phyloP scores from a whole-genome alignment of 2,113 vertebrate genomes.

The Hypocryptadius cinnamomeus region DNA sequence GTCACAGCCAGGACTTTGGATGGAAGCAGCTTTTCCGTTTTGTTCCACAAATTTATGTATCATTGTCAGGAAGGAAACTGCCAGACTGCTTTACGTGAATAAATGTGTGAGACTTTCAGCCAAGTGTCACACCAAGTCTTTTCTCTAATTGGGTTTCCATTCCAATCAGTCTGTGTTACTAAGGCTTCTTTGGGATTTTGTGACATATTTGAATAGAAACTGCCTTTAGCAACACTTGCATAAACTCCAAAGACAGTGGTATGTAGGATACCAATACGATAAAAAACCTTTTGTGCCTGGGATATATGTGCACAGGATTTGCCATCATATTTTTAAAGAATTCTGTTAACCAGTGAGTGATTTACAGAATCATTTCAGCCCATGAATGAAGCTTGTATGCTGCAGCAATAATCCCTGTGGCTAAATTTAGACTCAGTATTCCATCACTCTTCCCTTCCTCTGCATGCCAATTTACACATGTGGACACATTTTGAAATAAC shows the following conservation, averaged over 20 bases:
- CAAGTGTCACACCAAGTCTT: not conserved
- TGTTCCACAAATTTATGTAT: not conserved
- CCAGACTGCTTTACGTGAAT: not conserved
- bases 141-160: not conserved
- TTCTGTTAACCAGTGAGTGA: not conserved
- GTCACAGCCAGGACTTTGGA: not conserved
- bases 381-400: not conserved
- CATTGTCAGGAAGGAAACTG: not conserved
- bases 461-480: not conserved
- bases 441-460: not conserved
- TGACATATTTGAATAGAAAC: not conserved
- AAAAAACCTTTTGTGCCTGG: not conserved
- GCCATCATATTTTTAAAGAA: not conserved
- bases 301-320: not conserved
- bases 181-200: not conserved
- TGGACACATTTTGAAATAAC: not conserved
- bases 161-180: not conserved
- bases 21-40: not conserved
- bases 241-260: not conserved
- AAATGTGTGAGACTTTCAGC: not conserved
- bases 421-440: not conserved
- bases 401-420: not conserved
- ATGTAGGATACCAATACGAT: not conserved
- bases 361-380: not conserved
- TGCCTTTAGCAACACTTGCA: not conserved